Conservation (phyloP, 1,140 invertebrate species). For the Drosophila takahashii region DNA sequence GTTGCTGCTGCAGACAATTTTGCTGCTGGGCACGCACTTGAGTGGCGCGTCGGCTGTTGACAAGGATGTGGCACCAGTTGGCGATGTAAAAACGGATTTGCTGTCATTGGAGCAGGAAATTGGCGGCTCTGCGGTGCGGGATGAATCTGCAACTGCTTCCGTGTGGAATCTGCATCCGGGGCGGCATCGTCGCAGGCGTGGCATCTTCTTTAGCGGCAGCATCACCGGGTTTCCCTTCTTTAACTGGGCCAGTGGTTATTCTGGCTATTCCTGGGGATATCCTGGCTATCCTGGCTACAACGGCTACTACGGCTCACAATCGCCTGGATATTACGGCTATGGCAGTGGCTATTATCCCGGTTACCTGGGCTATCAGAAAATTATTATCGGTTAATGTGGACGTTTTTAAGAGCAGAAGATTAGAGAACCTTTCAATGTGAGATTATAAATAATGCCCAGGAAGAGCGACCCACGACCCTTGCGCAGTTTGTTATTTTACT, state of each 20-base stretch:
- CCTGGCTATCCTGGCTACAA: conserved; percentile 33
- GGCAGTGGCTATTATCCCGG: conserved; percentile 61
- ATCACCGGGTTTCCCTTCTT: conserved; percentile 32
- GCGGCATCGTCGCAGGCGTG: conserved; percentile 45
- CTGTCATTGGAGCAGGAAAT: conserved; percentile 80
- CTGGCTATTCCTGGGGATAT: conserved; percentile 20
- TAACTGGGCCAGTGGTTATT: conserved; percentile 40
- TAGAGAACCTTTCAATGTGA: conserved; percentile 60
- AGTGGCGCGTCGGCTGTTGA: conserved; percentile 67
- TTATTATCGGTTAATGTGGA: conserved; percentile 60
- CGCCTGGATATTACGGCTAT: conserved; percentile 51
- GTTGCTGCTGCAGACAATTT: conserved; percentile 20
- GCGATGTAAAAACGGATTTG: conserved; percentile 76
- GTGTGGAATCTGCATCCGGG: conserved; percentile 6
- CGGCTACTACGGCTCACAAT: conserved; percentile 19
- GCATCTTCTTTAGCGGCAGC: conserved; percentile 55
- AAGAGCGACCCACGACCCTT: conserved; percentile 21
- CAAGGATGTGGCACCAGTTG: conserved; percentile 79
- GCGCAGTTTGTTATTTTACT: conserved; percentile 42
- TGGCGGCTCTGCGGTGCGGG: conserved; percentile 60
- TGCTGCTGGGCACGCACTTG: conserved; percentile 58
- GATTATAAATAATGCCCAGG: conserved; percentile 76
- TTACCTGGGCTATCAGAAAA: conserved; percentile 68
- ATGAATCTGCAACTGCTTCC: neutral
- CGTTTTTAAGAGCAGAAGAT: neutral